Evolutionary conservation across 2,797 vertebrate genomes (phyloP).

Genomic region (Aplochiton taeniatus): DNA sequence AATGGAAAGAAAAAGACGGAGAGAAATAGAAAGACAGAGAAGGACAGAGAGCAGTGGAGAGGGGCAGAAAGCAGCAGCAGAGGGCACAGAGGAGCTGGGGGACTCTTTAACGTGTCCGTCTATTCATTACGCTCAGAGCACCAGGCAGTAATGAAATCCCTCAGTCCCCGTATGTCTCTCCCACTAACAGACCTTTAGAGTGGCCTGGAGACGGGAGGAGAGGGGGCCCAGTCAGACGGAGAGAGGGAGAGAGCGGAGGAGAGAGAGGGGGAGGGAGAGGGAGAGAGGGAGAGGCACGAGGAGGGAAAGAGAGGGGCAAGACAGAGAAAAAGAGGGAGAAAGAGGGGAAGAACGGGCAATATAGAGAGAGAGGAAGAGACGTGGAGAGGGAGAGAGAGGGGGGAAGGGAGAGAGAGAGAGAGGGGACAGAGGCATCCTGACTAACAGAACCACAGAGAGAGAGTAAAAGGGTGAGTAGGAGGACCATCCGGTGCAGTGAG

Average conservation of each 20-base stretch:
- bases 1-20: constrained; percentile 9
- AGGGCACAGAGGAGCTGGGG: no score
- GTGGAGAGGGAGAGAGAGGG: background rate
- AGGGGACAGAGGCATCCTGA: no score
- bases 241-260: background rate
- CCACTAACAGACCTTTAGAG: no score
- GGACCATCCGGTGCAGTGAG: no score
- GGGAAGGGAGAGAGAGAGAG: no score
- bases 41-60: constrained; percentile 9
- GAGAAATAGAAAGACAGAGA: background rate
- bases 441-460: constrained; percentile 1
- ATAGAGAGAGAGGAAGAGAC: background rate
- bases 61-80: constrained; percentile 16
- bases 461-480: no score
- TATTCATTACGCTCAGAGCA: no score
- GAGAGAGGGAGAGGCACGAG: background rate
- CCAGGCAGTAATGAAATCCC: no score
- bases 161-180: no score
- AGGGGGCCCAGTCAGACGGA: no score
- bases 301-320: background rate
- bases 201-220: background rate
- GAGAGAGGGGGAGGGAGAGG: background rate
- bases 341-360: background rate
- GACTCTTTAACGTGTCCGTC: no score
- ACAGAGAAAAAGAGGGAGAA: background rate